These are phyloP conservation scores for Ascaphus truei DNA, from an alignment of 2,113 vertebrate genomes.

Conservation along the genomic window DNA sequence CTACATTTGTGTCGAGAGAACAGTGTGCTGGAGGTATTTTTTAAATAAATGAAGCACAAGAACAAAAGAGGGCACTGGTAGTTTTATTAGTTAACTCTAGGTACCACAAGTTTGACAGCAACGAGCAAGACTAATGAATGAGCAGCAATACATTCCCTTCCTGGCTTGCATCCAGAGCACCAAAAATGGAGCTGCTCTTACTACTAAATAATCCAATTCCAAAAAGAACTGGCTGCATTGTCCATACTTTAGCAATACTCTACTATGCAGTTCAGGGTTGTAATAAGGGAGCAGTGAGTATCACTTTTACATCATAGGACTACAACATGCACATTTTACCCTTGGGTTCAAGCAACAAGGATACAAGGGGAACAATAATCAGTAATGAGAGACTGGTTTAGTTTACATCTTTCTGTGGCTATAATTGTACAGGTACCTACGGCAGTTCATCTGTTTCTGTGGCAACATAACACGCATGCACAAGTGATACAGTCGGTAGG, in stretches of 20 bases:
- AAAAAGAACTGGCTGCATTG: conserved; percentile 54
- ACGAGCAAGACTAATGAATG: conserved; percentile 62
- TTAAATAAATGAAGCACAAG: conserved; percentile 39
- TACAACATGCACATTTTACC: conserved; percentile 91
- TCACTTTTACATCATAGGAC: conserved; percentile 79
- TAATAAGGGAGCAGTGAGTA: conserved; percentile 61
- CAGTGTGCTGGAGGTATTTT: too few species aligned
- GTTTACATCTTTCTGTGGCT: conserved; percentile 77
- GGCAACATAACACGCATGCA: conserved; percentile 77
- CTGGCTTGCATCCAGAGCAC: conserved; percentile 58
- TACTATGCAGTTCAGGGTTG: conserved; percentile 50
- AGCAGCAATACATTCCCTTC: conserved; percentile 56
- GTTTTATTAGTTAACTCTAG: conserved; percentile 67
- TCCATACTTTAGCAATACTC: conserved; percentile 61
- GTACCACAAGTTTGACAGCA: conserved; percentile 58
- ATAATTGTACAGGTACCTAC: conserved; percentile 61
- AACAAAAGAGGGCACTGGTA: conserved; percentile 53
- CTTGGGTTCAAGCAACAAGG: conserved; percentile 76
- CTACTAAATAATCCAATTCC: conserved; percentile 52
- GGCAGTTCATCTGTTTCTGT: conserved; percentile 58
- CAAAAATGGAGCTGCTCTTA: conserved; percentile 59
- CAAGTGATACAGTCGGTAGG: conserved; percentile 58
- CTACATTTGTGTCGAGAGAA: too few species aligned
- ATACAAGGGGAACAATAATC: conserved; percentile 68
- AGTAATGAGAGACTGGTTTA: conserved; percentile 28